Evolutionary conservation across 30 jellyfish, hydroid and myxozoan species (phyloP).

Genomic region (Cassiopea andromeda): DNA sequence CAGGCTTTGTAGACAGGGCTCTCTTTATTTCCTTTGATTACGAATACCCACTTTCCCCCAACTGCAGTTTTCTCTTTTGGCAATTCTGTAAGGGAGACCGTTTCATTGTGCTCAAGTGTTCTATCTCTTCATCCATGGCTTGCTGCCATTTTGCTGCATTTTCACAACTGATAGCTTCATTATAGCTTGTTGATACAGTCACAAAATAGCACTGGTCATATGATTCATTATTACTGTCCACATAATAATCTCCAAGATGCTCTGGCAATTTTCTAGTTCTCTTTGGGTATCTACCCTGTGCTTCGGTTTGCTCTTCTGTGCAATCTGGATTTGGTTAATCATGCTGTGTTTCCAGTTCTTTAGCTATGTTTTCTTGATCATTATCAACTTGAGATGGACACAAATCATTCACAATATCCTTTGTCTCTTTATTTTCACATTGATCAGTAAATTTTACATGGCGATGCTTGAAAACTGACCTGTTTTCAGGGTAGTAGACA

Average conservation of each 20-base stretch:
- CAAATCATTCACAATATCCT: not conserved
- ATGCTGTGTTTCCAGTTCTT: not conserved
- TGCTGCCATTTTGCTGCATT: conserved; percentile 52
- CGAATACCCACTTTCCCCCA: conserved; percentile 56
- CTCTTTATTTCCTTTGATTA: not conserved
- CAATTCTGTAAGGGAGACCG: conserved; percentile 7
- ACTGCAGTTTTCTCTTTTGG: conserved; percentile 1
- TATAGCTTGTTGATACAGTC: not conserved
- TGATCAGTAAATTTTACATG: not conserved
- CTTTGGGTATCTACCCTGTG: not conserved
- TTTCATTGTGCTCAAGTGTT: conserved; percentile 30
- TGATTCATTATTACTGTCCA: not conserved
- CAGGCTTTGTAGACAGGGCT: conserved; percentile 63
- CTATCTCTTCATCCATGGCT: conserved; percentile 74
- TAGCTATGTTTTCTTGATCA: not conserved
- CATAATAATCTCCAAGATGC: not conserved
- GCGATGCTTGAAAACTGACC: not conserved
- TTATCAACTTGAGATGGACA: not conserved
- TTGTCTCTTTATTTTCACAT: not conserved
- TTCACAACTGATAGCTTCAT: conserved; percentile 11
- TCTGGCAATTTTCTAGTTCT: not conserved
- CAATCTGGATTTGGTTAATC: not conserved
- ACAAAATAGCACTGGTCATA: not conserved
- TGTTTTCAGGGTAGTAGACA: conserved; percentile 38
- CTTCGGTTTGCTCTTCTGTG: too few species aligned